A percentile compares a stretch with the other conserved stretches of the same genome.
Conservation (phyloP, 2,888 invertebrate genomes). For the Hemaris fuciformis region DNA sequence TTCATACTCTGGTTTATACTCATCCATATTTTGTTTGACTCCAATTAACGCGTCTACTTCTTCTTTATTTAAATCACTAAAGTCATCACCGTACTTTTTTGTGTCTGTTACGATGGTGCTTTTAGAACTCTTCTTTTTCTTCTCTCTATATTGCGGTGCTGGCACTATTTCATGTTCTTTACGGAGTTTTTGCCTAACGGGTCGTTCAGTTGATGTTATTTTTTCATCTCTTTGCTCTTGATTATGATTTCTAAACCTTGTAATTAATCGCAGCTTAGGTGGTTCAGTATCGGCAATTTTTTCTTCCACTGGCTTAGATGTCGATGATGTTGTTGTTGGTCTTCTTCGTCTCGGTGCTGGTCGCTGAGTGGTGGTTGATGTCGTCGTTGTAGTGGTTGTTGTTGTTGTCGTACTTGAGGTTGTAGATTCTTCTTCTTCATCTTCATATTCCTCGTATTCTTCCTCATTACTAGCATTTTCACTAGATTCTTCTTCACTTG, state of each 20-base stretch:
- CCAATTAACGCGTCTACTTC: constrained; percentile 70
- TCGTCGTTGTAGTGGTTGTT: constrained; percentile 31
- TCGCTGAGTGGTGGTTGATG: constrained; percentile 48
- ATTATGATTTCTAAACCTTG: constrained; percentile 55
- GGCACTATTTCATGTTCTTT: constrained; percentile 23
- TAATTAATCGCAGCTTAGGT: constrained; percentile 53
- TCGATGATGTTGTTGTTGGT: constrained; percentile 37
- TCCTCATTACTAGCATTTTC: constrained; percentile 39
- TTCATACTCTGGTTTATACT: constrained; percentile 67
- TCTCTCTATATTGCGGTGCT: constrained; percentile 61
- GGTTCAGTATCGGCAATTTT: constrained; percentile 31
- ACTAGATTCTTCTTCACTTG: constrained; percentile 19
- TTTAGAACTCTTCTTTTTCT: constrained; percentile 65
- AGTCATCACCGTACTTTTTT: constrained; percentile 62
- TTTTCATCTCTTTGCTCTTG: constrained; percentile 28
- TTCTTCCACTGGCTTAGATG: constrained; percentile 33
- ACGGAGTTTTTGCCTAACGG: constrained; percentile 14
- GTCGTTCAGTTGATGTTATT: constrained; percentile 20
- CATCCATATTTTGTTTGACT: constrained; percentile 59
- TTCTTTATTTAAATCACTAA: constrained; percentile 56
- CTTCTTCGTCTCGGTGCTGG: constrained; percentile 45
- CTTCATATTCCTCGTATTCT: constrained; percentile 50
- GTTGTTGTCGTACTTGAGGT: constrained; percentile 19
- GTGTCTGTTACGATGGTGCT: constrained; percentile 73
- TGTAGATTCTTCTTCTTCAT: constrained; percentile 34